These are phyloP conservation scores for Bombus waltoni DNA, from an alignment of 1,140 invertebrate genomes.

Conservation along the genomic window DNA sequence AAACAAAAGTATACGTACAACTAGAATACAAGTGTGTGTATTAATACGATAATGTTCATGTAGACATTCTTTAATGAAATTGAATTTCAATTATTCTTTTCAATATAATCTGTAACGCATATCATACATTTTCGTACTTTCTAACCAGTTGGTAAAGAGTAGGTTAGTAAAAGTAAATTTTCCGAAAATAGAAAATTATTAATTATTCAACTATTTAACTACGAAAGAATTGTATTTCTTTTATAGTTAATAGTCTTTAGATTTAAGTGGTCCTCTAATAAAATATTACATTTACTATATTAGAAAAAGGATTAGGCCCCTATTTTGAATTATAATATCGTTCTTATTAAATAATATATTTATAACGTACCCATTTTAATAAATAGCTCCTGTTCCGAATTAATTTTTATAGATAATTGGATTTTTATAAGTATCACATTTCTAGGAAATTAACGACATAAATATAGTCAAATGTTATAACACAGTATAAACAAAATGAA, in stretches of 20 bases:
- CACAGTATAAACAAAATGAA: not conserved
- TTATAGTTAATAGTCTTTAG: not conserved
- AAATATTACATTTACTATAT: not conserved
- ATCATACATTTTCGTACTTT: too few species aligned
- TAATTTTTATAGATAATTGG: not conserved
- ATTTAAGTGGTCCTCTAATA: not conserved
- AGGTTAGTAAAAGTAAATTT: not conserved
- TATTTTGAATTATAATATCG: not conserved
- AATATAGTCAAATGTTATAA: not conserved
- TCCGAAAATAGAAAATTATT: not conserved
- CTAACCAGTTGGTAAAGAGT: too few species aligned
- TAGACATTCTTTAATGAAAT: too few species aligned
- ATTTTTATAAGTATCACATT: not conserved
- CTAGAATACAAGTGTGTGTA: too few species aligned
- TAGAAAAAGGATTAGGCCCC: not conserved
- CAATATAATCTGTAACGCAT: too few species aligned
- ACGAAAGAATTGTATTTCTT: not conserved
- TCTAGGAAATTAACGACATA: not conserved
- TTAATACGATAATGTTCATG: too few species aligned
- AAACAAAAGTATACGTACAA: too few species aligned
- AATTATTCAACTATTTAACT: not conserved
- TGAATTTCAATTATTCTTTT: too few species aligned
- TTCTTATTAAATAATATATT: not conserved
- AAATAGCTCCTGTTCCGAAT: not conserved
- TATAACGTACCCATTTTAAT: not conserved